Conservation (phyloP, 92 coral and sea anemone genomes). For the Paragorgia papillata region DNA sequence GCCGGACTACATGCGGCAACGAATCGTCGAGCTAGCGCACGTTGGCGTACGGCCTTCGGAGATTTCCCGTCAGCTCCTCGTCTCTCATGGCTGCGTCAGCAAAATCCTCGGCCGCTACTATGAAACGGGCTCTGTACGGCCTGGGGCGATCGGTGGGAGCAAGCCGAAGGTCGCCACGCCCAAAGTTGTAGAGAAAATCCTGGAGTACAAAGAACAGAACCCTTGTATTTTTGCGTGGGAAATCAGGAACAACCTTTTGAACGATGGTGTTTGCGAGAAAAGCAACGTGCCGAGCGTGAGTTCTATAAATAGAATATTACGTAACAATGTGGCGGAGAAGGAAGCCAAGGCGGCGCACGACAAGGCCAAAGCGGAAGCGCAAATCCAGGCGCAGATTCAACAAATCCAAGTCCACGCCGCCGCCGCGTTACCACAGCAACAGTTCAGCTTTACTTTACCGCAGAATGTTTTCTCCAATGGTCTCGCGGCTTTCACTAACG, state of each 20-base stretch:
- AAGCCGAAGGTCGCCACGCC: slow-evolving; percentile 99
- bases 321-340: slow-evolving; percentile 93
- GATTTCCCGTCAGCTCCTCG: slow-evolving; percentile 99
- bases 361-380: slow-evolving; percentile 91
- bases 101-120: slow-evolving; percentile 98
- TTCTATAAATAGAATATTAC: slow-evolving; percentile 92
- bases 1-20: slow-evolving; percentile 99
- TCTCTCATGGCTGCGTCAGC: slow-evolving; percentile 98
- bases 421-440: slow-evolving; percentile 49
- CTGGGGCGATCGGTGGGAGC: slow-evolving; percentile 99
- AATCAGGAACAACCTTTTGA: slow-evolving; percentile 85
- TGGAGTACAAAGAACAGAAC: slow-evolving; percentile 91
- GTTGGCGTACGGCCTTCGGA: slow-evolving; percentile 99
- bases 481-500: slow-evolving; percentile 20
- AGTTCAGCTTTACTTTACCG: slow-evolving; percentile 90
- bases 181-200: slow-evolving; percentile 87
- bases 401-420: slow-evolving; percentile 72
- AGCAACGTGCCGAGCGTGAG: slow-evolving; percentile 96
- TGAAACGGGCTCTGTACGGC: slow-evolving; percentile 98
- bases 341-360: slow-evolving; percentile 91
- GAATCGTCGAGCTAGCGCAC: slow-evolving; percentile 99
- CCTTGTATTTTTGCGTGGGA: slow-evolving; percentile 99
- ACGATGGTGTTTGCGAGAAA: slow-evolving; percentile 92
- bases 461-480: slow-evolving; percentile 43
- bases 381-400: slow-evolving; percentile 79